These are phyloP conservation scores for Lochmaea crataegi DNA, from an alignment of 2,888 invertebrate genomes.

Conservation along the genomic window DNA sequence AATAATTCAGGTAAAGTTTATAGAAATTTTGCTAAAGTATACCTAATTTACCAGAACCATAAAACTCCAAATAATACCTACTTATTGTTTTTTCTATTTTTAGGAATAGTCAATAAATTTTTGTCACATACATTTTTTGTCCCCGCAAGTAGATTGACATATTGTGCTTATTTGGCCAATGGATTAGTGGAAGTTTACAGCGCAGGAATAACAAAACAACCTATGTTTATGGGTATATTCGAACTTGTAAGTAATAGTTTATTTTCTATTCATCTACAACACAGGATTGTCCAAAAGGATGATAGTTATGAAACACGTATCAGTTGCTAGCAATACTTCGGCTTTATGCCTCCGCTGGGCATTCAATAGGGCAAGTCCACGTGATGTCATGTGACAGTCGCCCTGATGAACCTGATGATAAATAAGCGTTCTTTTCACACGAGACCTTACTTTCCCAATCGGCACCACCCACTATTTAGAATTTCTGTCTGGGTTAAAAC, in stretches of 20 bases:
- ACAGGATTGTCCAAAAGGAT: too few relatives aligned
- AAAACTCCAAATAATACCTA: not conserved
- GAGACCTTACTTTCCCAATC: too few relatives aligned
- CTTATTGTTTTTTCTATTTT: slow-evolving; percentile 46
- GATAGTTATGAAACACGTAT: too few relatives aligned
- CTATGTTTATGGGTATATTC: slow-evolving; percentile 72
- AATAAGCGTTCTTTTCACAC: too few relatives aligned
- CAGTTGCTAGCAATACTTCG: too few relatives aligned
- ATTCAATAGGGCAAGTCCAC: too few relatives aligned
- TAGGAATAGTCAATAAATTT: slow-evolving; percentile 70
- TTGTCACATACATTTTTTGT: slow-evolving; percentile 73
- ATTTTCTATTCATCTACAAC: not conserved
- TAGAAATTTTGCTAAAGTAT: too few relatives aligned
- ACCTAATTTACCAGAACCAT: not conserved
- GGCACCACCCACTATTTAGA: too few relatives aligned
- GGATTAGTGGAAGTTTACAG: slow-evolving; percentile 77
- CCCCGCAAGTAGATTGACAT: slow-evolving; percentile 77
- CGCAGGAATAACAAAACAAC: slow-evolving; percentile 71
- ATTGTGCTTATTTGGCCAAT: slow-evolving; percentile 79
- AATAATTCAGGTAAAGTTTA: slow-evolving; percentile 71
- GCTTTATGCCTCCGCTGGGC: too few relatives aligned
- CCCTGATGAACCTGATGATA: too few relatives aligned
- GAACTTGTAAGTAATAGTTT: slow-evolving; percentile 69
- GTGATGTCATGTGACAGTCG: too few relatives aligned
- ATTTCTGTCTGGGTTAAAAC: too few relatives aligned